Conservation (phyloP, 30 jellyfish, hydroid and myxozoan genomes). For the Rhopilema esculentum region DNA sequence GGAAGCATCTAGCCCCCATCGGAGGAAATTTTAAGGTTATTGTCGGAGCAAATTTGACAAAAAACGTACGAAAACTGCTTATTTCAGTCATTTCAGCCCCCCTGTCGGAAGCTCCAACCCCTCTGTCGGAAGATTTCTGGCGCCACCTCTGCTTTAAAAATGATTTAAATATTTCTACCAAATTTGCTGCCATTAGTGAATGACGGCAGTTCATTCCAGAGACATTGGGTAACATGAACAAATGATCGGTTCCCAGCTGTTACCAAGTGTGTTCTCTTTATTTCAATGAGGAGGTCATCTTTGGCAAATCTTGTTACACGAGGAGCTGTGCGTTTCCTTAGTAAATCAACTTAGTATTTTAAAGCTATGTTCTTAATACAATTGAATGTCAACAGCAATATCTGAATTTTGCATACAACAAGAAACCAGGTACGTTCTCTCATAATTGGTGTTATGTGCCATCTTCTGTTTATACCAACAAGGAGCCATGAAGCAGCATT, state of each 20-base stretch:
- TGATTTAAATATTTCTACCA: too few species aligned
- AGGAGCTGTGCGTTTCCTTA: slow-evolving; percentile 25
- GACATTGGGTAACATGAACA: not conserved
- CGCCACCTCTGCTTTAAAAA: too few species aligned
- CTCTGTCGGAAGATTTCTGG: too few species aligned
- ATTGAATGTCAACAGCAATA: not conserved
- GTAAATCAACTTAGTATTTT: not conserved
- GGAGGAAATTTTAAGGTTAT: too few species aligned
- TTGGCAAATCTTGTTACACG: slow-evolving; percentile 55
- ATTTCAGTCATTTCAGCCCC: too few species aligned
- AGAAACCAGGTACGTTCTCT: slow-evolving; percentile 3
- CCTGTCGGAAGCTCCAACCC: too few species aligned
- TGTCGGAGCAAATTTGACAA: too few species aligned
- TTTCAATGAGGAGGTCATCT: slow-evolving; percentile 43
- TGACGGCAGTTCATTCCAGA: slow-evolving; percentile 4
- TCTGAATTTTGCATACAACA: not conserved
- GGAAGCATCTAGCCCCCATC: too few species aligned
- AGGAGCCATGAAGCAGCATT: slow-evolving; percentile 13
- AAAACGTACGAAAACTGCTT: too few species aligned
- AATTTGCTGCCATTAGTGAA: too few species aligned
- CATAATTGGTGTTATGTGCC: slow-evolving; percentile 3
- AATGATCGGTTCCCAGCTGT: slow-evolving; percentile 25
- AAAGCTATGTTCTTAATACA: too few species aligned
- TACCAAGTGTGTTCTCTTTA: slow-evolving; percentile 37
- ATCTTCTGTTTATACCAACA: slow-evolving; percentile 1